phyloP scores from a whole-genome alignment of 2,888 invertebrate species.

The Papilio demoleus region DNA sequence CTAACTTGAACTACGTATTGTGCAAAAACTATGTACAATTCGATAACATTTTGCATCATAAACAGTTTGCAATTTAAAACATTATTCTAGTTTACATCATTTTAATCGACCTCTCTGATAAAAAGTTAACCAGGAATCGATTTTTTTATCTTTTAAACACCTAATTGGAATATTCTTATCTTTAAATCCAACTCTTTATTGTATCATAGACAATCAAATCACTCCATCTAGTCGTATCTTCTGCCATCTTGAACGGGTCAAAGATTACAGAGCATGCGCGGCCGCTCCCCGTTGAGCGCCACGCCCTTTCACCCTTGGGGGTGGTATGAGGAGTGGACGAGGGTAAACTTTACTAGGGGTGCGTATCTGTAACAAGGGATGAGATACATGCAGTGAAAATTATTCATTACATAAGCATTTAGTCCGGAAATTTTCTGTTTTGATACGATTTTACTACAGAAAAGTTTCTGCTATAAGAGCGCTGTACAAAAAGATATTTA shows the following conservation, averaged over 20 bases:
- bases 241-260: slow-evolving; percentile 67
- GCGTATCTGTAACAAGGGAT: slow-evolving; percentile 38
- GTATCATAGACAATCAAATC: slow-evolving; percentile 31
- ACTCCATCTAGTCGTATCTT: slow-evolving; percentile 39
- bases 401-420: background rate
- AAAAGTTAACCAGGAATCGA: background rate
- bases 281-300: slow-evolving; percentile 66
- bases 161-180: slow-evolving; percentile 5
- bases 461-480: no score
- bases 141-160: background rate
- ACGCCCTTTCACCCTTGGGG: slow-evolving; percentile 62
- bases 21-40: no score
- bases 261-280: slow-evolving; percentile 76
- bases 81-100: no score
- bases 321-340: slow-evolving; percentile 53
- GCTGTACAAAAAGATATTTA: background rate
- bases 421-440: background rate
- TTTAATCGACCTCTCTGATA: background rate
- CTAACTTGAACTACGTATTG: no score
- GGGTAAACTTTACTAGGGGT: slow-evolving; percentile 40
- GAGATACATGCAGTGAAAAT: slow-evolving; percentile 7
- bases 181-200: slow-evolving; percentile 4
- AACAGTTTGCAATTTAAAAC: no score
- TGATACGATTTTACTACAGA: background rate
- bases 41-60: no score